Evolutionary conservation across 2,888 invertebrate species (phyloP).

Genomic region (Drosophila limbata): DNA sequence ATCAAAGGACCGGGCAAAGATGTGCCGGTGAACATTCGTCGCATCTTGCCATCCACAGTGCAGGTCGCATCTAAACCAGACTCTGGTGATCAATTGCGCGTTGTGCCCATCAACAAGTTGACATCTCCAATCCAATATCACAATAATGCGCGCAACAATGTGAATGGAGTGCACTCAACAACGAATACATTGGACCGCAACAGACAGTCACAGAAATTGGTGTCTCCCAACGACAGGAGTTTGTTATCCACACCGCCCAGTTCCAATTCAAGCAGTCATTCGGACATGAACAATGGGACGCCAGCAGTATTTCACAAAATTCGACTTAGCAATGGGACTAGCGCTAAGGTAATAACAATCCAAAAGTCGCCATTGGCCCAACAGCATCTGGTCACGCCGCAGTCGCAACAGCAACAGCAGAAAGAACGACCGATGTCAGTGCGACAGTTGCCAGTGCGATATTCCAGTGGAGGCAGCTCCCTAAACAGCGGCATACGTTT

Average conservation of each 20-base stretch:
- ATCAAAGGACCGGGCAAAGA: conserved; percentile 40
- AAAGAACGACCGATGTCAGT: neutral
- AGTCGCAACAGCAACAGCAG: neutral
- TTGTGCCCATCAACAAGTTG: conserved; percentile 59
- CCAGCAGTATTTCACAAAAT: conserved; percentile 40
- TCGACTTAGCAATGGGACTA: conserved; percentile 47
- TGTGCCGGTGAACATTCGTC: conserved; percentile 27
- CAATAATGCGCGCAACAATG: conserved; percentile 4
- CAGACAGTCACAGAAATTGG: conserved; percentile 3
- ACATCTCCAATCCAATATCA: conserved; percentile 12
- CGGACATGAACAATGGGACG: conserved; percentile 34
- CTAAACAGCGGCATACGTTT: neutral
- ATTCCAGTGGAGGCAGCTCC: neutral
- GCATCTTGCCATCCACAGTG: conserved; percentile 24
- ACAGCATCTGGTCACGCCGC: neutral
- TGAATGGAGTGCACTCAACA: conserved; percentile 1
- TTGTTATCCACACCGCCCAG: conserved; percentile 8
- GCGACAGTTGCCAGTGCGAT: neutral
- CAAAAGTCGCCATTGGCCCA: conserved; percentile 3
- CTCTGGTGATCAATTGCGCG: conserved; percentile 41
- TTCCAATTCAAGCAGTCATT: conserved; percentile 13
- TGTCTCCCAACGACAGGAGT: neutral
- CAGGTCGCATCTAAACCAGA: conserved; percentile 35
- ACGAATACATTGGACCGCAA: neutral
- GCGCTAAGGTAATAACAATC: conserved; percentile 34